These are phyloP conservation scores for Anoplopoma fimbria DNA, from an alignment of 2,113 vertebrate genomes.

Conservation along the genomic window DNA sequence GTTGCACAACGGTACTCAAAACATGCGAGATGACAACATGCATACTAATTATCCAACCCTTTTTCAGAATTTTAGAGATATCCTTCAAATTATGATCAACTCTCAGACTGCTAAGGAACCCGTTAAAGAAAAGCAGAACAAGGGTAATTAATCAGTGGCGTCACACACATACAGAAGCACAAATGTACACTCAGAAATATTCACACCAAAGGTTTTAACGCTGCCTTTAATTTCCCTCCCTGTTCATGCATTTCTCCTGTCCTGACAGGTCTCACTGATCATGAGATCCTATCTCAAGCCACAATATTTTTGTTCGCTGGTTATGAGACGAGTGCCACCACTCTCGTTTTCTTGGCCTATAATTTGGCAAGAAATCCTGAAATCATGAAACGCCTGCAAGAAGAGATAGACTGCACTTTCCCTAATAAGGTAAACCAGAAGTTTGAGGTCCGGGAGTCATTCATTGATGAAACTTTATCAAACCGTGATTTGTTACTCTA, in stretches of 20 bases:
- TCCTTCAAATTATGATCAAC: constrained; percentile 47
- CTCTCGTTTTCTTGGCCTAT: constrained; percentile 81
- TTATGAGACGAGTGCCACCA: constrained; percentile 83
- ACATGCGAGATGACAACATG: neutral
- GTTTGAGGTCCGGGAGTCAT: neutral
- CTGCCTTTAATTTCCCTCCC: neutral
- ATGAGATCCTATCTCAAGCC: constrained; percentile 84
- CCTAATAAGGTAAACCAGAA: constrained; percentile 78
- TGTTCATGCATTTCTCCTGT: neutral
- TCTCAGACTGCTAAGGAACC: neutral
- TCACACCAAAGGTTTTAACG: neutral
- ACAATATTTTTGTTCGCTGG: constrained; percentile 84
- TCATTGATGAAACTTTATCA: neutral
- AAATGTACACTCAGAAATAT: neutral
- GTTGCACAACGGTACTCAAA: neutral
- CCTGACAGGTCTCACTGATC: constrained; percentile 82
- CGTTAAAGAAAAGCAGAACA: neutral
- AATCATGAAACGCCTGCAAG: constrained; percentile 80
- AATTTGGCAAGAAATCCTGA: constrained; percentile 84
- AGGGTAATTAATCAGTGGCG: constrained; percentile 25
- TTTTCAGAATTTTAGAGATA: constrained; percentile 26
- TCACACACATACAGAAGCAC: neutral
- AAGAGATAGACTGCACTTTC: constrained; percentile 82
- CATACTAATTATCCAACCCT: neutral
- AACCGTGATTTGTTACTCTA: neutral